Evolutionary conservation across 30 jellyfish, hydroid and myxozoan genomes (phyloP), one percentile per base, ranked within the genome.

Genomic region (Hydractinia echinata): DNA sequence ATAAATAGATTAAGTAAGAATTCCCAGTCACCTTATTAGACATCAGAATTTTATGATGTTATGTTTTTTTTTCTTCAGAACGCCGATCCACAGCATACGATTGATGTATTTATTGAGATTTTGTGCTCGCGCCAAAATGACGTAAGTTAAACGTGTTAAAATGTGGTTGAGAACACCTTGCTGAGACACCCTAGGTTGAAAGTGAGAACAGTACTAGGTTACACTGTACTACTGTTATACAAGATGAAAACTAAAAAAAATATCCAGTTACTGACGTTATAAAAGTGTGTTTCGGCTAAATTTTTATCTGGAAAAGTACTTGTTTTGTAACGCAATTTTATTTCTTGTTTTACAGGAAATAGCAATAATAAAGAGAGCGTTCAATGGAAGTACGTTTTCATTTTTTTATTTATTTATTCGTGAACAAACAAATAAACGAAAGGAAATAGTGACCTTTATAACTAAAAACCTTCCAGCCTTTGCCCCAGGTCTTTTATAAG

Each of bases 41-140:
- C 5, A 5, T 72, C 54, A 21, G 50, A 10, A 72, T 18, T 18
- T 5, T 49, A 19, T 51, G 7, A 19, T 9, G 10, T 72, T 6
- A 19, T 72, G 10, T 20, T 74, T 51, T 11, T 77, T 44, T 77
- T 77, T 30, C 44, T 30, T 16, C 4, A 77, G 77, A 79, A 79
- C 50, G 89, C 51, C 11, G 88, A 78, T 53, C 79, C 82, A 49
- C 94, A 83, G 50, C 19, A 72, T 16, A 66, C 61, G 51, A 73
- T 67, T 39, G 99, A 87, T 74, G 85, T 93, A 0, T 61, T 93
- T 8, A 84, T 84, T 13, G 95, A 87, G 71, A 76, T 87, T 56
- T 54, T 93, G 78, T 93, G 99, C 85, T 76, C 99, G 19, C 78
- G 96, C 56, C 97, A 89, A 60, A 86, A 83, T 58, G 99, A 93